phyloP scores from a whole-genome alignment of 1,140 invertebrate genomes.

The Procambarus clarkii region DNA sequence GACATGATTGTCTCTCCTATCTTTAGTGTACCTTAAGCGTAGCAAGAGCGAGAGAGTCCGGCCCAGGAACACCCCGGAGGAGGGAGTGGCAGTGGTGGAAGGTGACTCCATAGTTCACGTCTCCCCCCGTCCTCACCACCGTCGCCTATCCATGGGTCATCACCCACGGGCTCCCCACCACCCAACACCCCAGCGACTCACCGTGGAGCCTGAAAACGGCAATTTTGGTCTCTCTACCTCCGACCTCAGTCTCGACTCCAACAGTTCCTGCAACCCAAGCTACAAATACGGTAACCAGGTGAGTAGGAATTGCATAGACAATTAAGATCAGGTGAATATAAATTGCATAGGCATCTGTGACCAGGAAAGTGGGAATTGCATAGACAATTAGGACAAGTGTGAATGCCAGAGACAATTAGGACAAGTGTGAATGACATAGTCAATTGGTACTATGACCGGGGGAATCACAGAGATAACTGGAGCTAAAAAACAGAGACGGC shows the following conservation, averaged over 20 bases:
- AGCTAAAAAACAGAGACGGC: no score
- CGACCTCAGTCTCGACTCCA: constrained; percentile 59
- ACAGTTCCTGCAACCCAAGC: constrained; percentile 60
- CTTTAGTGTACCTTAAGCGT: constrained; percentile 61
- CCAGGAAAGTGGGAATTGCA: no score
- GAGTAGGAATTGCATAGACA: background rate
- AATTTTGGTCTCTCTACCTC: constrained; percentile 63
- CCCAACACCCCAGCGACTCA: constrained; percentile 58
- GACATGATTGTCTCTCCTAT: background rate
- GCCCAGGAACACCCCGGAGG: constrained; percentile 31
- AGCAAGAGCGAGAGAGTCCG: constrained; percentile 62
- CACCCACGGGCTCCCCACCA: constrained; percentile 39
- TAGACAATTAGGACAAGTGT: no score
- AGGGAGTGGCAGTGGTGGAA: background rate
- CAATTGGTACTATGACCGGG: no score
- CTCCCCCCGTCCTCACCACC: constrained; percentile 59
- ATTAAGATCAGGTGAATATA: no score
- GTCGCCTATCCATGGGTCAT: constrained; percentile 61
- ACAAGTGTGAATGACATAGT: no score
- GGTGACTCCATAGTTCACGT: constrained; percentile 31
- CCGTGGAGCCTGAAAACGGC: constrained; percentile 58
- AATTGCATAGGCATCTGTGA: no score
- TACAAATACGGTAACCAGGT: constrained; percentile 68
- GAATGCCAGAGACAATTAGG: no score
- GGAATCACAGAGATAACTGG: no score